Evolutionary conservation across 2,797 vertebrate genomes (phyloP).

Genomic region (Heterohyrax brucei): DNA sequence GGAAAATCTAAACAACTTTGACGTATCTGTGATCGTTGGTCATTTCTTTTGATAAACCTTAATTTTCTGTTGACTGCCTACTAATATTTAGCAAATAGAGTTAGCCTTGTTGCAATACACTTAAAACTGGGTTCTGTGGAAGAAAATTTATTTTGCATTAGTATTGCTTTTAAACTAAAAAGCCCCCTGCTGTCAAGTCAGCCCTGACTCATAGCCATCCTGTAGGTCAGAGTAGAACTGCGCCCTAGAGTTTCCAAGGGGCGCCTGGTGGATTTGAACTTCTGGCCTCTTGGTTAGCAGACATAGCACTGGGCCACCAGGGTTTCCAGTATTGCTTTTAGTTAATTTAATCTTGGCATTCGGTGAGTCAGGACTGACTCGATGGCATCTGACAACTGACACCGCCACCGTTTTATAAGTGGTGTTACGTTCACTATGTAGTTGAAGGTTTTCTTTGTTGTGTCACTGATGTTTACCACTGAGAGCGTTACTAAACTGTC

Average conservation of each 20-base stretch:
- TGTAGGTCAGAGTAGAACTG: too few relatives aligned
- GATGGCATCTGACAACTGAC: too few relatives aligned
- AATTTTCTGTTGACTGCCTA: conserved; percentile 31
- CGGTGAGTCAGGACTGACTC: too few relatives aligned
- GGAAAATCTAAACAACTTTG: conserved; percentile 48
- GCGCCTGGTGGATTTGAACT: too few relatives aligned
- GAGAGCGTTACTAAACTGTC: not conserved
- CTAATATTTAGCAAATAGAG: conserved; percentile 20
- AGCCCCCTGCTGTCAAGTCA: too few relatives aligned
- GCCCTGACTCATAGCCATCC: too few relatives aligned
- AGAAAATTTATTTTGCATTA: conserved; percentile 48
- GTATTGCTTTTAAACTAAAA: conserved; percentile 9
- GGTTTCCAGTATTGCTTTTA: conserved; percentile 11
- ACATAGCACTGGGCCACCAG: too few relatives aligned
- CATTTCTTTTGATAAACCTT: conserved; percentile 35
- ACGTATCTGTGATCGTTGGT: not conserved
- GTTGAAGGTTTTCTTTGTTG: not conserved
- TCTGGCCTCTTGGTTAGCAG: too few relatives aligned
- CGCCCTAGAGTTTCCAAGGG: too few relatives aligned
- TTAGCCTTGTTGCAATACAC: not conserved
- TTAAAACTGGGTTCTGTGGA: conserved; percentile 38
- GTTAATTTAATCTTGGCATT: conserved; percentile 47
- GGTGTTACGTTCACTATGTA: conserved; percentile 24
- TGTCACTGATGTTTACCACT: conserved; percentile 41
- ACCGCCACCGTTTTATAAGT: not conserved